Conservation (phyloP, 2,797 vertebrate genomes). For the Silurus aristotelis region DNA sequence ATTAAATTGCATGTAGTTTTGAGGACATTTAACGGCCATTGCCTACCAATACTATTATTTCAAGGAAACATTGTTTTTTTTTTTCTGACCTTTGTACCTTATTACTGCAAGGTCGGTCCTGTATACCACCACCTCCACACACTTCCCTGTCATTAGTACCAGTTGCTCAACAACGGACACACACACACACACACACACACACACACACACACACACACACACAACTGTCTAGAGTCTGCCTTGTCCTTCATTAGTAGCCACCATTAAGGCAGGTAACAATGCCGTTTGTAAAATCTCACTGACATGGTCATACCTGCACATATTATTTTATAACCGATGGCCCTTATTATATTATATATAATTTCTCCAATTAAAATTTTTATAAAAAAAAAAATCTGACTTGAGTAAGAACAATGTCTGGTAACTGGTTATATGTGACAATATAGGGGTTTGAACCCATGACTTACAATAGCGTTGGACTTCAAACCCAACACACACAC, state of each 20-base stretch:
- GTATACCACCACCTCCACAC: not conserved
- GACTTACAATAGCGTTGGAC: too few relatives aligned
- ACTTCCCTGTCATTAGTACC: conserved; percentile 16
- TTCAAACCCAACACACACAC: not conserved
- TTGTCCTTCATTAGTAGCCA: conserved; percentile 14
- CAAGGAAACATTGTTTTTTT: not conserved
- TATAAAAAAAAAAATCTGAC: not conserved
- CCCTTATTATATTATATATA: not conserved
- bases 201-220: conserved; percentile 10
- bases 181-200: conserved; percentile 1
- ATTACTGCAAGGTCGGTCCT: conserved; percentile 9
- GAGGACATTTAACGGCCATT: not conserved
- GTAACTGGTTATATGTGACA: not conserved
- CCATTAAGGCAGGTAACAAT: not conserved
- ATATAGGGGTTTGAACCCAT: not conserved
- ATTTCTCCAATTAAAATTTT: not conserved
- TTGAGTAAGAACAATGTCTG: not conserved
- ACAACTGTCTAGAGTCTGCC: not conserved
- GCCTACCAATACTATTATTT: not conserved
- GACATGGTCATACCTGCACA: not conserved
- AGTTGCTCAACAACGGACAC: not conserved
- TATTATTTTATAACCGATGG: not conserved
- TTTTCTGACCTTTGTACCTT: conserved; percentile 7
- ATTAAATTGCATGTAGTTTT: not conserved
- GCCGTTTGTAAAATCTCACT: not conserved